These are phyloP conservation scores for Lepas anatifera DNA, from an alignment of 2,888 invertebrate genomes.

Conservation along the genomic window DNA sequence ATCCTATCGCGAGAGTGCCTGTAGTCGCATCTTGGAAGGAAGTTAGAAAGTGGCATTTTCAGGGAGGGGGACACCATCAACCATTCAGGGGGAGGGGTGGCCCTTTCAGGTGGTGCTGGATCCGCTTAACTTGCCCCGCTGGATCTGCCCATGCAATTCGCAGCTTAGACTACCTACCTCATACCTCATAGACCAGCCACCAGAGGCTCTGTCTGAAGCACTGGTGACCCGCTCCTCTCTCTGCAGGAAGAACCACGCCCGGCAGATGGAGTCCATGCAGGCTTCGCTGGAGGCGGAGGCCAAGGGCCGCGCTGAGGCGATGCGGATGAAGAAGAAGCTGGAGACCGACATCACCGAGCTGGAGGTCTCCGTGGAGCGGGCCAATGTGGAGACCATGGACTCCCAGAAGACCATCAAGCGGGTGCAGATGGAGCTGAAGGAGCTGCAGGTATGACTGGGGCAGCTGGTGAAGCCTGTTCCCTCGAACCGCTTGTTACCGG, in stretches of 20 bases:
- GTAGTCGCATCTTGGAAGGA: no score
- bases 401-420: slow-evolving; percentile 43
- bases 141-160: no score
- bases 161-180: no score
- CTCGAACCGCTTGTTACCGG: no score
- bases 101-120: no score
- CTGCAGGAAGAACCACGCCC: slow-evolving; percentile 71
- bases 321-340: slow-evolving; percentile 99
- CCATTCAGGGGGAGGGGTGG: no score
- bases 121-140: no score
- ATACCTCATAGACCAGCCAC: no score
- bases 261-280: slow-evolving; percentile 85
- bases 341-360: slow-evolving; percentile 93
- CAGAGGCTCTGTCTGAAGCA: neutral
- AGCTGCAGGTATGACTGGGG: slow-evolving; percentile 41
- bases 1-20: no score
- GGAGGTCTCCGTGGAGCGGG: slow-evolving; percentile 45
- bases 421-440: slow-evolving; percentile 85
- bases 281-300: slow-evolving; percentile 44
- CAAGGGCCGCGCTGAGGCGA: slow-evolving; percentile 43
- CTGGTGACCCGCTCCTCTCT: neutral
- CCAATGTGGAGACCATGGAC: slow-evolving; percentile 41
- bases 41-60: no score
- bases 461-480: no score
- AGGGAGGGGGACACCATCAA: no score